Evolutionary conservation across 2,888 invertebrate species (phyloP), one percentile per base, ranked within the genome.

Genomic region (Luffia ferchaultella): DNA sequence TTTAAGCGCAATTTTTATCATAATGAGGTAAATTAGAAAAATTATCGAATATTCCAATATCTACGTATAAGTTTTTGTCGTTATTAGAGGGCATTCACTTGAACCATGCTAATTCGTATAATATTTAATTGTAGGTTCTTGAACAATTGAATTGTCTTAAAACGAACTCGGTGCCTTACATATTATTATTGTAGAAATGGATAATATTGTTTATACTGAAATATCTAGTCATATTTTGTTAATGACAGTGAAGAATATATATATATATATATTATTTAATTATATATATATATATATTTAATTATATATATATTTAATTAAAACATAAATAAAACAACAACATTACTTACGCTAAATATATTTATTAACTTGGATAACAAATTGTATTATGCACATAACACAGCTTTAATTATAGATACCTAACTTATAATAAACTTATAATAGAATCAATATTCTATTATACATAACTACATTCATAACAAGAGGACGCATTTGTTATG

Each of bases 401-500:
- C 16, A 16, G n/a, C 3, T 16, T 16, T 43, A 43, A 9, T 43
- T 16, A 9, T 5, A n/a, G 16, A 7, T 30, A n/a, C n/a, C n/a
- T n/a, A n/a, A n/a, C n/a, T n/a, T n/a, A n/a, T n/a, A n/a, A n/a
- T 43, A 43, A 43, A 43, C 44, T 15, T 43, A 43, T 43, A 15
- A 15, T n/a, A 43, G 7, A 15, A 43, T n/a, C 9, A 43, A 17
- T 48, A 46, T 52, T 16, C 46, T 49, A 44, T 43, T 42, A 47
- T 50, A 46, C 47, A 40, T 44, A 12, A 41, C 52, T 65, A 67
- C 68, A 70, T 67, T 58, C 68, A 67, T 69, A 72, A 66, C 77
- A 79, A 76, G 78, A 79, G 79, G 79, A 79, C 79, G 78, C 73
- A 56, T 73, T 77, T 78, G 76, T 67, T 72, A 58, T 67, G 73